These are phyloP conservation scores for Arctocebus calabarensis DNA, from an alignment of 2,797 vertebrate species.

Conservation along the genomic window DNA sequence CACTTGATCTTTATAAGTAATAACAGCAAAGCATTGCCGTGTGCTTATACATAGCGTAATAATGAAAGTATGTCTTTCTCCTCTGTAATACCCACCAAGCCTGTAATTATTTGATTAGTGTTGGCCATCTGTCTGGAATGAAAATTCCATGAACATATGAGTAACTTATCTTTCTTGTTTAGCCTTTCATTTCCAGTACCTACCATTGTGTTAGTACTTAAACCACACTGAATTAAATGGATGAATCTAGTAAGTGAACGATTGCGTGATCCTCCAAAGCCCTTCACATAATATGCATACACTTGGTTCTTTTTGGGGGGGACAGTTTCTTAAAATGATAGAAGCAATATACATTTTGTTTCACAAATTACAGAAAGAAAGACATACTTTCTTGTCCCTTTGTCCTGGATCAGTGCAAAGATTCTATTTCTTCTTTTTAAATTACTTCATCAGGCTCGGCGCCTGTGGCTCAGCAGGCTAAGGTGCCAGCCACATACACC, in stretches of 20 bases:
- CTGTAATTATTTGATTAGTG: neutral
- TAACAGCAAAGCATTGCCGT: neutral
- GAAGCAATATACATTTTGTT: neutral
- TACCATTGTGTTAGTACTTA: neutral
- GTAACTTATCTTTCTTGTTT: neutral
- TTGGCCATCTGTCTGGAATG: neutral
- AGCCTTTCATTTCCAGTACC: neutral
- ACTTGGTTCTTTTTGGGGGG: neutral
- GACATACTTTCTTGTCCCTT: neutral
- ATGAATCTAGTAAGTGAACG: neutral
- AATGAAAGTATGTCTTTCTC: slow-evolving; percentile 6
- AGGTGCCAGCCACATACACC: too few species aligned
- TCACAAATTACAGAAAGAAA: neutral
- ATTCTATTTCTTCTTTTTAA: slow-evolving; percentile 13
- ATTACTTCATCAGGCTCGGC: too few species aligned
- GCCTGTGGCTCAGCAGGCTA: too few species aligned
- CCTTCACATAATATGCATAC: neutral
- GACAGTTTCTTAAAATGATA: neutral
- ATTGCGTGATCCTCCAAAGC: neutral
- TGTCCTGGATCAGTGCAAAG: neutral
- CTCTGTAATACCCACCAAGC: neutral
- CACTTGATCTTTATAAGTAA: slow-evolving; percentile 4
- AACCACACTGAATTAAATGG: neutral
- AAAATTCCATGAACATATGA: neutral
- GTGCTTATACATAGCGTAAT: neutral